Percentiles rank a stretch among this genome's conserved stretches.
Conservation (phyloP, 2,888 invertebrate genomes). For the Pimpla rufipes region DNA sequence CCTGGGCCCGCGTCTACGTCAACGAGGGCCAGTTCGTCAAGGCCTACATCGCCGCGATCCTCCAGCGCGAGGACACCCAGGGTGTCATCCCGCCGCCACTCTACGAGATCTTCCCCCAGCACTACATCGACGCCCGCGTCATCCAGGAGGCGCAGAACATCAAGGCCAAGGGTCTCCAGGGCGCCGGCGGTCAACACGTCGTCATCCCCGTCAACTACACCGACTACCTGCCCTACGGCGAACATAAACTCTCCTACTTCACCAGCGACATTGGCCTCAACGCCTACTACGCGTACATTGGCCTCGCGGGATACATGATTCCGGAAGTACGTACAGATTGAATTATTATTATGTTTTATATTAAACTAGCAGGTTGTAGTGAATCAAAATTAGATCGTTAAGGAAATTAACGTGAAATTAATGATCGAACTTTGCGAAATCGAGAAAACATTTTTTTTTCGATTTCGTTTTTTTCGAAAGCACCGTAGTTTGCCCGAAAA, state of each 20-base stretch:
- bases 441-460: too few species aligned
- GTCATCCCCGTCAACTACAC: conserved; percentile 89
- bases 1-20: conserved; percentile 89
- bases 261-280: conserved; percentile 91
- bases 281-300: conserved; percentile 88
- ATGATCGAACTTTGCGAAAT: too few species aligned
- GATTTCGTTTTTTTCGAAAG: too few species aligned
- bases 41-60: conserved; percentile 88
- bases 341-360: too few species aligned
- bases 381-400: too few species aligned
- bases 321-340: conserved; percentile 74
- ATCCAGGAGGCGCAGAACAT: conserved; percentile 88
- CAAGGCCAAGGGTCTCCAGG: conserved; percentile 70
- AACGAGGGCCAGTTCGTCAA: conserved; percentile 90
- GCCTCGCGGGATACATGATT: conserved; percentile 86
- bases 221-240: conserved; percentile 85
- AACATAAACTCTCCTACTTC: conserved; percentile 89
- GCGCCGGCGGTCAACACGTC: conserved; percentile 84
- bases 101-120: conserved; percentile 91
- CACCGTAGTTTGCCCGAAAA: too few species aligned
- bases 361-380: too few species aligned
- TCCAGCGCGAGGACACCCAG: conserved; percentile 89
- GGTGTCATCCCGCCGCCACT: conserved; percentile 90
- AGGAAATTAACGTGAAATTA: too few species aligned
- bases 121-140: conserved; percentile 90